Conservation (phyloP, 1,140 invertebrate genomes). For the Heliconius hewitsoni region DNA sequence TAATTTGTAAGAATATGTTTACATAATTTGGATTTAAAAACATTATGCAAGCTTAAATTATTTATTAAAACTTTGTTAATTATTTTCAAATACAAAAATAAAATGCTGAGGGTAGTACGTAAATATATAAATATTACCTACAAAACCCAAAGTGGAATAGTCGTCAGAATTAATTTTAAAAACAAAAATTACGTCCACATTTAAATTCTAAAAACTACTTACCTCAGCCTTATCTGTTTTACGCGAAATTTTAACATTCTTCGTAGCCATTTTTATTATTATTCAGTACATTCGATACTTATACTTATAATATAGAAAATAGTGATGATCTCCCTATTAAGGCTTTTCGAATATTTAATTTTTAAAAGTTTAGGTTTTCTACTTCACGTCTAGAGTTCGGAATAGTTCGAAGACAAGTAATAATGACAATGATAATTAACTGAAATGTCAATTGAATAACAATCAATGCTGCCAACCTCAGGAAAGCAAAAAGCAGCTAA, state of each 20-base stretch:
- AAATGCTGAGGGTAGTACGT: not conserved
- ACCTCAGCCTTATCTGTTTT: conserved; percentile 24
- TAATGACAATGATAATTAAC: not conserved
- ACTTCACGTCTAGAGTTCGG: not conserved
- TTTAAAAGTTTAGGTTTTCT: not conserved
- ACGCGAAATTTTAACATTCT: conserved; percentile 12
- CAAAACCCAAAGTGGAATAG: not conserved
- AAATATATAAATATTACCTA: not conserved
- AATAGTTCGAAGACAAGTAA: not conserved
- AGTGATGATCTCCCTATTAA: not conserved
- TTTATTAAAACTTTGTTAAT: not conserved
- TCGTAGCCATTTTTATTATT: conserved; percentile 16
- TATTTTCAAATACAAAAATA: not conserved
- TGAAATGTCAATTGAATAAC: no score
- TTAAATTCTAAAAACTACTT: not conserved
- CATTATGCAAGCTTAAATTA: no score
- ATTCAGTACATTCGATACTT: not conserved
- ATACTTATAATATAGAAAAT: not conserved
- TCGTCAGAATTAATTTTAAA: not conserved
- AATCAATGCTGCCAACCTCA: no score
- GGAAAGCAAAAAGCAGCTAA: no score
- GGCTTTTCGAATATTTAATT: not conserved
- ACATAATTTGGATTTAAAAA: no score
- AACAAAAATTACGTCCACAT: not conserved
- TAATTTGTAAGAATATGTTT: no score